These are phyloP conservation scores for Bos javanicus DNA, from an alignment of 2,113 vertebrate species.

Conservation along the genomic window DNA sequence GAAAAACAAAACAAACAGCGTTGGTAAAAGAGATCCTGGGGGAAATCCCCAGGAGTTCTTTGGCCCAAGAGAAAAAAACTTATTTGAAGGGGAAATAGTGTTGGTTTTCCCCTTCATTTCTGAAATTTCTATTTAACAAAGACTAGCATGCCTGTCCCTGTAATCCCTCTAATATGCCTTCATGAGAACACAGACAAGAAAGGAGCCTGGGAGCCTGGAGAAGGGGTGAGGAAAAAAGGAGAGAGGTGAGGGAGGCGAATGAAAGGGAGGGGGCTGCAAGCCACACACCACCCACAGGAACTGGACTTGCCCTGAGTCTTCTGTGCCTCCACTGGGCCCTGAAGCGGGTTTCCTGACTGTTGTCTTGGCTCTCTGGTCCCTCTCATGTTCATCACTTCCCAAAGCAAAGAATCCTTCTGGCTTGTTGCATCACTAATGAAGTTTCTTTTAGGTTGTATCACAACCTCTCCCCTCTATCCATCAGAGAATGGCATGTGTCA, in stretches of 20 bases:
- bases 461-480: not conserved
- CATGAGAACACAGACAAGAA: not conserved
- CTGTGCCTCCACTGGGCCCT: not conserved
- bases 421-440: not conserved
- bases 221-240: not conserved
- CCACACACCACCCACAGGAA: not conserved
- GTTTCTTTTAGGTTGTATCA: not conserved
- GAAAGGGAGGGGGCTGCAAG: not conserved
- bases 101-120: conserved; percentile 59
- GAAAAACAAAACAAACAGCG: conserved; percentile 45
- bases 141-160: not conserved
- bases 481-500: not conserved
- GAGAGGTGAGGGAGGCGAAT: not conserved
- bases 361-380: not conserved
- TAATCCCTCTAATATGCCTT: not conserved
- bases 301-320: not conserved
- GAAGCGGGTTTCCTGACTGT: not conserved
- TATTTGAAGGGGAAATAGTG: conserved; percentile 22
- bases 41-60: conserved; percentile 48
- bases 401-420: not conserved
- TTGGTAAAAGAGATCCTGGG: conserved; percentile 26
- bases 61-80: conserved; percentile 35
- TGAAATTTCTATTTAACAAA: conserved; percentile 41
- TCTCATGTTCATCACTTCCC: not conserved
- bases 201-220: not conserved